Base-by-base conservation (phyloP, 2,888 invertebrate species). In the Amphipyra tragopoginis region DNA sequence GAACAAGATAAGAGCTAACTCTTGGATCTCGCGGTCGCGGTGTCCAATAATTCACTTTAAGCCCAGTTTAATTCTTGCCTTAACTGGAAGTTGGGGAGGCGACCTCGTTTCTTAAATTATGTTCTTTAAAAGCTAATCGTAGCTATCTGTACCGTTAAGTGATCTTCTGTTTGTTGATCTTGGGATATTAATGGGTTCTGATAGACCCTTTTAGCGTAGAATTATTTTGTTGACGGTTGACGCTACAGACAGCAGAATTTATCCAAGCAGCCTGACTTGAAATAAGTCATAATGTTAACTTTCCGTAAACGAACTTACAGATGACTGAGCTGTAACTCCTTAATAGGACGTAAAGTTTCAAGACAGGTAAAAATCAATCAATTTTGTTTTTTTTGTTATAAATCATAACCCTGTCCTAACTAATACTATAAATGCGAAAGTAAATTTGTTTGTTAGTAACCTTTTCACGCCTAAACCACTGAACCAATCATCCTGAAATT, bases 21-120 rank as follows among this genome's bases (percentile, higher is more conserved):
- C 63, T 64, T 52, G 62, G 54, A 65, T 78, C 61, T 63, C 63
- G 72, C 63, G 72, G 61, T 51, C 53, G 76, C 72, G 61, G 68
- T 75, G 79, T 62, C 75, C 76, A 79, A 76, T 76, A 76, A 79
- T 56, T 76, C 75, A 76, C 79, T 65, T 60, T 75, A 76, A 75
- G 75, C 75, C 64, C 55, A 79, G 64, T 76, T 76, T 76, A 79
- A 76, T 76, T 79, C 76, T 72, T 63, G 72, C 67, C 63, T 76
- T 75, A 68, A 72, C 62, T 79, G 68, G 50, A 63, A 63, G 62
- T 63, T 71, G 51, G 72, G 64, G 72, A 64, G 64, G 21, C 60
- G 76, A 75, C 75, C 75, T 68, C 67, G 57, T 79, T 79, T 65
- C 77, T 79, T 76, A 75, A 76, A 79, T 75, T 62, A 75, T 76